phyloP scores from a whole-genome alignment of 2,888 invertebrate species.

The Ectemnius cavifrons region DNA sequence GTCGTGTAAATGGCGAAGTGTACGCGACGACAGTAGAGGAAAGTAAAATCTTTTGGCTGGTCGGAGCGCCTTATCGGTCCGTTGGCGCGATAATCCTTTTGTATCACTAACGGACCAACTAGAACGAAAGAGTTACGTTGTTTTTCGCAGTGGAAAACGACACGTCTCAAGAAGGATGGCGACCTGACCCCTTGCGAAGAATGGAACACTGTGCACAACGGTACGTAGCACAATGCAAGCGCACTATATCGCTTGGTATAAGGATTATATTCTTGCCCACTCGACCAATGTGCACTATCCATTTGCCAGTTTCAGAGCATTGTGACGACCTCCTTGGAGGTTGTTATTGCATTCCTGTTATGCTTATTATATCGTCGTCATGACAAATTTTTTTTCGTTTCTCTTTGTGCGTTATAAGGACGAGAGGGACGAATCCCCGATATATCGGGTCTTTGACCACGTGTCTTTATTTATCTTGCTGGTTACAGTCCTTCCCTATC shows the following conservation, averaged over 20 bases:
- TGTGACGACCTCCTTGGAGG: slow-evolving; percentile 29
- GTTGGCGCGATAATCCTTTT: slow-evolving; percentile 40
- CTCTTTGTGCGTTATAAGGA: slow-evolving; percentile 41
- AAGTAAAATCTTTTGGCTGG: slow-evolving; percentile 55
- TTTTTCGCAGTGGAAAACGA: slow-evolving; percentile 58
- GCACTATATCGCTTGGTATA: slow-evolving; percentile 28
- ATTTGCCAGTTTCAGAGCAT: slow-evolving; percentile 18
- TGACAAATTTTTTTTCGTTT: slow-evolving; percentile 42
- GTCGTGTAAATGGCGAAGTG: slow-evolving; percentile 71
- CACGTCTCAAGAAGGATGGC: slow-evolving; percentile 69
- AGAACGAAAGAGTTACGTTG: slow-evolving; percentile 38
- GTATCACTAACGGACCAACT: slow-evolving; percentile 42
- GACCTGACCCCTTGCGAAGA: slow-evolving; percentile 73
- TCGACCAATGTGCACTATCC: slow-evolving; percentile 15
- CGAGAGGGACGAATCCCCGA: slow-evolving; percentile 8
- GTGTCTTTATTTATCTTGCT: slow-evolving; percentile 34
- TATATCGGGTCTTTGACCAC: slow-evolving; percentile 27
- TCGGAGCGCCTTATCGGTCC: slow-evolving; percentile 51
- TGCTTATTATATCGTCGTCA: slow-evolving; percentile 36
- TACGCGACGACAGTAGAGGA: slow-evolving; percentile 60
- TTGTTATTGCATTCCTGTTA: slow-evolving; percentile 45
- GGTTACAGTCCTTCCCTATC: neutral
- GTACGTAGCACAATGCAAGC: slow-evolving; percentile 58
- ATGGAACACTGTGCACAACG: slow-evolving; percentile 74
- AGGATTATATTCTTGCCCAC: slow-evolving; percentile 26